These are phyloP conservation scores for Phalacrocorax brasilianus DNA, from an alignment of 2,113 vertebrate species.

Conservation along the genomic window DNA sequence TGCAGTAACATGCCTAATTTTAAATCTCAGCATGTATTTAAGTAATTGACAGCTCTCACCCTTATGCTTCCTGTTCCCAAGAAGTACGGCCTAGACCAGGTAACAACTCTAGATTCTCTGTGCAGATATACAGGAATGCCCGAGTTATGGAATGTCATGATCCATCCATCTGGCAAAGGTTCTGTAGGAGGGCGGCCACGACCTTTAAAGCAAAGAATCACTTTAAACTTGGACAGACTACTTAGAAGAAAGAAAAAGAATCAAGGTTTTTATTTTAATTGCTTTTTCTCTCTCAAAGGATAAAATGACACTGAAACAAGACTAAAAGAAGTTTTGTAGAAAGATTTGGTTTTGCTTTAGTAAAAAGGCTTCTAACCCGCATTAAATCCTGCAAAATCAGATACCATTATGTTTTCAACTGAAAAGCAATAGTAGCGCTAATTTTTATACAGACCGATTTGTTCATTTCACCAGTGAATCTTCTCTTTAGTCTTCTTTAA, in stretches of 20 bases:
- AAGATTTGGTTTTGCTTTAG: background rate
- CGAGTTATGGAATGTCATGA: constrained; percentile 99
- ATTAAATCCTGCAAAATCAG: background rate
- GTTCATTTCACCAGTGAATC: background rate
- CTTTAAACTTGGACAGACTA: background rate
- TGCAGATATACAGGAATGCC: constrained; percentile 99
- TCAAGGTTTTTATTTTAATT: background rate
- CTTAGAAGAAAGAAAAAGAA: background rate
- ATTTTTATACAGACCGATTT: background rate
- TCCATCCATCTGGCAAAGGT: constrained; percentile 97
- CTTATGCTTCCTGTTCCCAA: constrained; percentile 98
- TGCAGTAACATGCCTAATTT: background rate
- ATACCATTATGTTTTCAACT: background rate
- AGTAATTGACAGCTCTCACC: constrained; percentile 73
- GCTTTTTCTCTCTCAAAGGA: background rate
- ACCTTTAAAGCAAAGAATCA: constrained; percentile 73
- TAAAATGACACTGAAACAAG: background rate
- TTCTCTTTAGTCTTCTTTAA: background rate
- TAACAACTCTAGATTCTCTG: constrained; percentile 96
- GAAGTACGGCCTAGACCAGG: constrained; percentile 98
- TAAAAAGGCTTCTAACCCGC: background rate
- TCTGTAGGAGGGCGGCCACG: constrained; percentile 97
- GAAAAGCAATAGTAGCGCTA: background rate
- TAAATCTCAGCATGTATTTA: background rate
- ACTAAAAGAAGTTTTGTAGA: background rate